phyloP scores from a whole-genome alignment of 2,797 vertebrate species.

The Fistularia commersonii region DNA sequence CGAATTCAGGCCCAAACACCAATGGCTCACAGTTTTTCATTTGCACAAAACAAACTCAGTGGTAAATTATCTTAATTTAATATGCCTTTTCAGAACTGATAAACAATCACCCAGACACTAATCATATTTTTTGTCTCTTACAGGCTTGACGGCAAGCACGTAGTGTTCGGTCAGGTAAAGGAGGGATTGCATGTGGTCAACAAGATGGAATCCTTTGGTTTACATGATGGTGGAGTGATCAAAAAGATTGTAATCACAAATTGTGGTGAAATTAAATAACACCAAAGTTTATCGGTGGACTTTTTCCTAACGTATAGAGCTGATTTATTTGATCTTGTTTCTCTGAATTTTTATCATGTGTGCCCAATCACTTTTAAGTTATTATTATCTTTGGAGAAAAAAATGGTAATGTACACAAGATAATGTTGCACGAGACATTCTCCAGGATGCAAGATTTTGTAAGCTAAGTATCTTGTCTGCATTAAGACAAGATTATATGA shows the following conservation, averaged over 20 bases:
- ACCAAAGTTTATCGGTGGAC: conserved; percentile 2
- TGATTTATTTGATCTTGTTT: not conserved
- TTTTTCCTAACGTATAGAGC: not conserved
- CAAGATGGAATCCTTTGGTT: conserved; percentile 88
- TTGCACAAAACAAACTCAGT: conserved; percentile 87
- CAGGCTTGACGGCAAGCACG: conserved; percentile 94
- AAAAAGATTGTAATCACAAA: conserved; percentile 89
- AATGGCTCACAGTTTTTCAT: conserved; percentile 98
- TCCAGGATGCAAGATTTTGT: no score
- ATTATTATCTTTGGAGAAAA: no score
- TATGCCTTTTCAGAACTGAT: not conserved
- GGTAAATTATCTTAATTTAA: conserved; percentile 69
- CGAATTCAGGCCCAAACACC: conserved; percentile 91
- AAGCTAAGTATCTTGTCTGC: no score
- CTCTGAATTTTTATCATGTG: not conserved
- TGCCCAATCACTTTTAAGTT: no score
- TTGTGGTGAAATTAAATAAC: conserved; percentile 86
- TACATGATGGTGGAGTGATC: conserved; percentile 85
- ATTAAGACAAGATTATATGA: no score
- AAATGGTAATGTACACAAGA: no score
- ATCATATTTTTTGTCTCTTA: conserved; percentile 4
- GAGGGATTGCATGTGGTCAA: conserved; percentile 88
- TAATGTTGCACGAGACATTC: no score
- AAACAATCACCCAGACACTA: not conserved
- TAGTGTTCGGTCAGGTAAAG: conserved; percentile 91